Evolutionary conservation across 1,140 invertebrate species (phyloP).

Genomic region (Trachelipus rathkii): DNA sequence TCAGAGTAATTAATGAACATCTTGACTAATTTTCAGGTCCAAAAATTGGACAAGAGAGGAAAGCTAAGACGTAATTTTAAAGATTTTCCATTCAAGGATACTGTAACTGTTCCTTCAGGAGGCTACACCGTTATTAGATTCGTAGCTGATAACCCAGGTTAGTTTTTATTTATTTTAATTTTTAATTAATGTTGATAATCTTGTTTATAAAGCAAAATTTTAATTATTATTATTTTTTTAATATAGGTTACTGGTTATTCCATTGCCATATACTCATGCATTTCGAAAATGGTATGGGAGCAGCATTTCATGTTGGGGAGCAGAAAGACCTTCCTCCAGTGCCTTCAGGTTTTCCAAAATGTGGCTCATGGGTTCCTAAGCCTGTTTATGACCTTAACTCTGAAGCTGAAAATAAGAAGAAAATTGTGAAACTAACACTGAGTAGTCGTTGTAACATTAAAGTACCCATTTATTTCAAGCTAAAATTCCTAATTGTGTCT

Average conservation of each 20-base stretch:
- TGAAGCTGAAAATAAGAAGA: too few species aligned
- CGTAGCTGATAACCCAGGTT: conserved; percentile 81
- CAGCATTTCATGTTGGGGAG: conserved; percentile 71
- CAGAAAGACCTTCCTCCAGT: conserved; percentile 49
- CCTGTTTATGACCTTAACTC: too few species aligned
- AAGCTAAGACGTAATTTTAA: conserved; percentile 67
- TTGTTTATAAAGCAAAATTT: too few species aligned
- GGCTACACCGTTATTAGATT: conserved; percentile 87
- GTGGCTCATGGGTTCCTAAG: conserved; percentile 14
- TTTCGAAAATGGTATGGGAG: conserved; percentile 80
- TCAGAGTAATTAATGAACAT: too few species aligned
- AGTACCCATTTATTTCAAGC: too few species aligned
- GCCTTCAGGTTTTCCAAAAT: conserved; percentile 47
- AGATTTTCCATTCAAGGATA: conserved; percentile 76
- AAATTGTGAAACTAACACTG: too few species aligned
- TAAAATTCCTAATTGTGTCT: too few species aligned
- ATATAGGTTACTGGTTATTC: conserved; percentile 77
- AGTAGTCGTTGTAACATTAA: too few species aligned
- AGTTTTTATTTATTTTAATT: too few species aligned
- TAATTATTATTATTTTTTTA: too few species aligned
- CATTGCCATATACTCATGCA: conserved; percentile 91
- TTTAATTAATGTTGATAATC: too few species aligned
- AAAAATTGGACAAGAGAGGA: conserved; percentile 53
- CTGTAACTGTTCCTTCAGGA: conserved; percentile 84
- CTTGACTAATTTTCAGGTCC: conserved; percentile 21